Conservation (phyloP, 2,888 invertebrate genomes). For the Ophonus ardosiacus region DNA sequence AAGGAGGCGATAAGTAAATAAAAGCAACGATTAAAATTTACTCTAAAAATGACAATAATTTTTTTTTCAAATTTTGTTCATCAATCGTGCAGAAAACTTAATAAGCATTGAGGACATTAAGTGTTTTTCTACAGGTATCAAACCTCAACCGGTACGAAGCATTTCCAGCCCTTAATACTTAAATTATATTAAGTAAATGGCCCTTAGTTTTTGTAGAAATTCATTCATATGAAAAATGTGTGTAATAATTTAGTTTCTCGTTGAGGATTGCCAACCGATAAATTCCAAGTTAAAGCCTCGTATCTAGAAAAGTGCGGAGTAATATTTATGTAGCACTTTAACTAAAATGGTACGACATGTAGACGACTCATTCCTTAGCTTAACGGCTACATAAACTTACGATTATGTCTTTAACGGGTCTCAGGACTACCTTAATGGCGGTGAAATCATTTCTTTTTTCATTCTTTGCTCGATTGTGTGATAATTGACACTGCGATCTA, state of each 20-base stretch:
- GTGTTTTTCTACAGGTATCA: no score
- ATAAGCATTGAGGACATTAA: no score
- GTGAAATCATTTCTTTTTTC: slow-evolving; percentile 32
- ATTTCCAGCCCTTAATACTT: no score
- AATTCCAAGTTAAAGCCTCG: slow-evolving; percentile 43
- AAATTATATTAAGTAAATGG: no score
- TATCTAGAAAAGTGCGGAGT: slow-evolving; percentile 42
- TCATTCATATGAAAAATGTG: not conserved
- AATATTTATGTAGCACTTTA: slow-evolving; percentile 55
- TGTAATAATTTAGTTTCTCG: slow-evolving; percentile 11
- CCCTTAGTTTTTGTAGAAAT: not conserved
- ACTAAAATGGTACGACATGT: slow-evolving; percentile 40
- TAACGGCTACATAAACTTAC: slow-evolving; percentile 41
- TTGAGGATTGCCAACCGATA: slow-evolving; percentile 35
- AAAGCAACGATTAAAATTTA: no score
- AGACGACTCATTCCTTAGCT: slow-evolving; percentile 10
- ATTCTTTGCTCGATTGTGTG: slow-evolving; percentile 25
- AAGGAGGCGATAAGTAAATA: no score
- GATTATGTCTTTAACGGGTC: slow-evolving; percentile 43
- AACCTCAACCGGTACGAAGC: no score
- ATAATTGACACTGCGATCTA: not conserved
- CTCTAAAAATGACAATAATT: no score
- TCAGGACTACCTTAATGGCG: slow-evolving; percentile 1
- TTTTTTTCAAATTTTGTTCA: no score
- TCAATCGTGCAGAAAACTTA: no score